Base-by-base conservation (phyloP, 2,797 vertebrate species). In the Odontamblyopus lacepedii region DNA sequence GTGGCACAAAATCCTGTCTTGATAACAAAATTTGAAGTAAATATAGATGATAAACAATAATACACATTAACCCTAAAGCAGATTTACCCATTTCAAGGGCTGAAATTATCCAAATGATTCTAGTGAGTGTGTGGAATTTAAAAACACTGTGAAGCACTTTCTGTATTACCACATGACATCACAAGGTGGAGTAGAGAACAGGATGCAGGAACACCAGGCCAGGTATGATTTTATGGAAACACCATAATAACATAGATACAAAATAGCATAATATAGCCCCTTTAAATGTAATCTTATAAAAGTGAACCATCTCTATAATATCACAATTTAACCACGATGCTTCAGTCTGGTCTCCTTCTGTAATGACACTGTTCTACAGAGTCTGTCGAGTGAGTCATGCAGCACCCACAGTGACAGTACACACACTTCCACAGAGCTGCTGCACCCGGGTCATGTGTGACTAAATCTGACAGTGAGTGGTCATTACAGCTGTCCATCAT, bases 391-490 rank as follows among this genome's bases (percentile, higher is more conserved):
- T 63, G 62, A 63, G 35, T 63, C 62, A 63, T 18, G 18, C 19
- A 41, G 41, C 41, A 18, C 4, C 44, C 63, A 65, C 41, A 27
- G n/a, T 15, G 63, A 50, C 63, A 50, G 63, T 41, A 16, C 30
- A 60, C 56, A 44, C 38, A 29, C 23, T 60, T 56, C 57, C 41
- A 50, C 67, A 26, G 67, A 57, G 51, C n/a, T 13, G 48, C 65
- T 30, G 48, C 65, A 67, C 65, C 9, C 7, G 26, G 65, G 65
- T 67, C 65, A 53, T 67, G 65, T 67, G 65, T 32, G 50, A 67
- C 27, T 32, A 67, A 53, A 51, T 53, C 65, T 67, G 65, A 67
- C 65, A 67, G 65, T 67, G 65, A 67, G n/a, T 67, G 65, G 65
- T 53, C 65, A 67, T 67, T 67, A 67, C 65, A 67, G 16, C 65